A percentile compares a stretch with the other conserved stretches of the same genome.
These are phyloP conservation scores for Toxotes chatareus DNA, from an alignment of 2,113 vertebrate genomes.

Conservation along the genomic window DNA sequence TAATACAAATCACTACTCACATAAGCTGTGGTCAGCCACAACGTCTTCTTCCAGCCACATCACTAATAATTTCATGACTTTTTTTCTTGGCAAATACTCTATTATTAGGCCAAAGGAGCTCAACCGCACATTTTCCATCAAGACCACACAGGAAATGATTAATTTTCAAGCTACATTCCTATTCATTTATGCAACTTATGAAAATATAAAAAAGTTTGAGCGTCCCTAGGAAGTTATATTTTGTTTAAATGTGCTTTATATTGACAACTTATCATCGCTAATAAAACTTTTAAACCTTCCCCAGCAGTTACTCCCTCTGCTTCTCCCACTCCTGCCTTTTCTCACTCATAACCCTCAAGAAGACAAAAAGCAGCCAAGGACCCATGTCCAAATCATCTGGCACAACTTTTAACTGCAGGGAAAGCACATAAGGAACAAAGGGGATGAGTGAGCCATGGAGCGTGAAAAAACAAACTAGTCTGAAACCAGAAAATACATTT, in stretches of 20 bases:
- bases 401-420: conserved; percentile 10
- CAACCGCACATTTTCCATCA: conserved; percentile 5
- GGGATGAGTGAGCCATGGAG: background rate
- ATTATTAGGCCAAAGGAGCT: conserved; percentile 3
- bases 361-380: conserved; percentile 27
- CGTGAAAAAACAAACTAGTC: conserved; percentile 33
- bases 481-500: conserved; percentile 21
- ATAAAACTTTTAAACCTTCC: conserved; percentile 1
- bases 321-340: conserved; percentile 12
- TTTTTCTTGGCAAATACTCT: conserved; percentile 35
- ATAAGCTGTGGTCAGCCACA: conserved; percentile 43
- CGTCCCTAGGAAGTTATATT: background rate
- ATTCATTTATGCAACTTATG: conserved; percentile 15
- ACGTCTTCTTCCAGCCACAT: conserved; percentile 28
- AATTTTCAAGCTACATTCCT: background rate
- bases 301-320: background rate
- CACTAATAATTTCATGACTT: conserved; percentile 13
- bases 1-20: conserved; percentile 39
- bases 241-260: background rate
- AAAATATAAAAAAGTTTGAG: background rate
- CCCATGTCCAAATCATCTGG: conserved; percentile 37
- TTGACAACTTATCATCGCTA: conserved; percentile 7
- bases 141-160: conserved; percentile 8
- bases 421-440: conserved; percentile 25
- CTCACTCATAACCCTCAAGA: conserved; percentile 18